A percentile compares a stretch with the other conserved stretches of the same genome.
Evolutionary conservation across 2,888 invertebrate genomes (phyloP).

Genomic region (Drosophila atripex): DNA sequence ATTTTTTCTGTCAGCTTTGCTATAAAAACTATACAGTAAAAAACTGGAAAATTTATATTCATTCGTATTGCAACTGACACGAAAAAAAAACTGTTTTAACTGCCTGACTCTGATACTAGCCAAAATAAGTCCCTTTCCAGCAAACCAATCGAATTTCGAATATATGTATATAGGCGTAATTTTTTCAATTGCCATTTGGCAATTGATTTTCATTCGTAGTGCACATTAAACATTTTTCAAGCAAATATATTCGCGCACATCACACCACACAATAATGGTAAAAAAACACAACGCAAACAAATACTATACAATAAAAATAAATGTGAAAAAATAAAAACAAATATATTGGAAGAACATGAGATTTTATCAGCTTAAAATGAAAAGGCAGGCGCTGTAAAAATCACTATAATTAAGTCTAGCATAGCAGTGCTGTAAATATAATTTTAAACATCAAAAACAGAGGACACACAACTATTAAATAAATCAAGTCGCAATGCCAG

Average conservation of each 20-base stretch:
- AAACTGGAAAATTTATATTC: conserved; percentile 33
- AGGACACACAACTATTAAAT: conserved; percentile 55
- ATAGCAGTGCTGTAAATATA: conserved; percentile 67
- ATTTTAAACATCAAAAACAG: conserved; percentile 67
- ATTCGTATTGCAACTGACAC: conserved; percentile 1
- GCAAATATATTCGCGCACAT: conserved; percentile 33
- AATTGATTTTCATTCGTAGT: conserved; percentile 37
- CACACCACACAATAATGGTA: conserved; percentile 9
- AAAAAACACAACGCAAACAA: conserved; percentile 22
- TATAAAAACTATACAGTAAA: conserved; percentile 15
- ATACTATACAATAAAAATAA: conserved; percentile 37
- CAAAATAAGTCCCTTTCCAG: conserved; percentile 35
- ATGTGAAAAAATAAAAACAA: conserved; percentile 20
- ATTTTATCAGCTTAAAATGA: conserved; percentile 66
- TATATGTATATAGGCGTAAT: conserved; percentile 33
- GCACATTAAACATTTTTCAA: conserved; percentile 31
- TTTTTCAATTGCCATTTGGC: conserved; percentile 39
- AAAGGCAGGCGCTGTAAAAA: conserved; percentile 69
- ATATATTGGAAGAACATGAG: conserved; percentile 48
- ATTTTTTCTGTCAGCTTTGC: conserved; percentile 18
- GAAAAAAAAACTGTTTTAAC: conserved; percentile 16
- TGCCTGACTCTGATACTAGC: conserved; percentile 41
- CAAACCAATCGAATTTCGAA: conserved; percentile 38
- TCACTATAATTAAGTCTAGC: conserved; percentile 61
- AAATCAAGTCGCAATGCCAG: conserved; percentile 49